Base-by-base conservation (phyloP, 1,140 invertebrate species). In the Stegodyphus dumicola region DNA sequence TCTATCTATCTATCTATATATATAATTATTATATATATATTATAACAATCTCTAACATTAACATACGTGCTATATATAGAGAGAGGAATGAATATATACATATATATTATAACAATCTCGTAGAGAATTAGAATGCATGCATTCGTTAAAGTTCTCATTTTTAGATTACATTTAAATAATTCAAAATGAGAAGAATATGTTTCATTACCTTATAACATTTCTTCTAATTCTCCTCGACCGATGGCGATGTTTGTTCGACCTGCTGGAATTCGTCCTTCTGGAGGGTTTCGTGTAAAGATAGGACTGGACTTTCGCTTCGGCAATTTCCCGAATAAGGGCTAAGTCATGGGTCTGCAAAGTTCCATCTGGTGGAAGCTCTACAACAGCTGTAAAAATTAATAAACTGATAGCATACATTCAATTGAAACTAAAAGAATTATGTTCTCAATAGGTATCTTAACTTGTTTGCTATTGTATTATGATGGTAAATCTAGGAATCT, bases 351-450 rank as follows among this genome's bases (percentile, higher is more conserved):
- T 77, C 75, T 77, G 83, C 73, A 85, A 18, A 60, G 74, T 77
- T 48, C 74, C 67, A 71, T 85, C 83, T 71, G 83, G 83, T 49
- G 83, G 83, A 77, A 85, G 75, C 74, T 85, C 83, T 48, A 85
- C 83, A 49, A 85, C 83, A 51, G 83, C 83, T 85, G 54, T 2
- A 76, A 76, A 7, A 52, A 33, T 33, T 33, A 33, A 67, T 7
- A 17, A 64, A 17, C 9, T 10, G 15, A 60, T 9, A 60, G 5
- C 9, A 60, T 5, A 60, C 56, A 60, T 60, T 15, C 56, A 60
- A 2, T 60, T 33, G 33, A 33, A 33, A 33, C 33, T 1, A 1
- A 33, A 3, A 3, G 33, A 33, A 33, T 33, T 33, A 1, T 33
- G 3, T 33, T 3, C 33, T 33, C 1, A 33, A 33, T 3, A 1